Percentiles rank a stretch among this genome's conserved stretches.
Evolutionary conservation across 2,797 vertebrate species (phyloP).

Genomic region (Clarias fuscus): DNA sequence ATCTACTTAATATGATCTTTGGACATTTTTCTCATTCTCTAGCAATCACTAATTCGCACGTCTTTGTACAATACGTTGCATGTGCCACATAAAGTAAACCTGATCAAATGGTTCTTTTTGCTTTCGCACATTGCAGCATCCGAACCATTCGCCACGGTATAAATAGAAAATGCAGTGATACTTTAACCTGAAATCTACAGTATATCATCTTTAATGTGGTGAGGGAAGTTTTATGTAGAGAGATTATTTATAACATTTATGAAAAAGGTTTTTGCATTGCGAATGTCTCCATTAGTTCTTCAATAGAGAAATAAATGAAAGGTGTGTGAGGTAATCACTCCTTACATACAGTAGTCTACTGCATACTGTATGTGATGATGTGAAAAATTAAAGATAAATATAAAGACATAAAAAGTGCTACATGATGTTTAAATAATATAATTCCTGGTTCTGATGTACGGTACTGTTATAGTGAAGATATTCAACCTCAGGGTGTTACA

Average conservation of each 20-base stretch:
- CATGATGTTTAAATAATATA: background rate
- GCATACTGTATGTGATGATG: background rate
- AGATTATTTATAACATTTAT: background rate
- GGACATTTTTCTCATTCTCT: background rate
- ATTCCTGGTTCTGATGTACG: background rate
- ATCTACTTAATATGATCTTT: background rate
- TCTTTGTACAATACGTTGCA: background rate
- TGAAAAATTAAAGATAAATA: background rate
- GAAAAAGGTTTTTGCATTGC: background rate
- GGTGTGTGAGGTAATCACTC: background rate
- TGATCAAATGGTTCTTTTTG: constrained; percentile 41
- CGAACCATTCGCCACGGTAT: constrained; percentile 71
- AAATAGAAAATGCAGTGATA: constrained; percentile 78
- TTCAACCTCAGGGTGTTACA: background rate
- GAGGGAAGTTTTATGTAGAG: background rate
- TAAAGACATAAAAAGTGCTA: background rate
- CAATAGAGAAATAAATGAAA: background rate
- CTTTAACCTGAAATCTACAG: constrained; percentile 45
- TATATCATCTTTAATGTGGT: background rate
- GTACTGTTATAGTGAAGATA: background rate
- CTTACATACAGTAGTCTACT: background rate
- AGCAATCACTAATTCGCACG: background rate
- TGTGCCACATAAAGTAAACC: background rate
- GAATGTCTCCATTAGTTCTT: background rate
- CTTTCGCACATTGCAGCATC: constrained; percentile 68